Evolutionary conservation across 2,113 vertebrate species (phyloP).

Genomic region (Labeo rohita): DNA sequence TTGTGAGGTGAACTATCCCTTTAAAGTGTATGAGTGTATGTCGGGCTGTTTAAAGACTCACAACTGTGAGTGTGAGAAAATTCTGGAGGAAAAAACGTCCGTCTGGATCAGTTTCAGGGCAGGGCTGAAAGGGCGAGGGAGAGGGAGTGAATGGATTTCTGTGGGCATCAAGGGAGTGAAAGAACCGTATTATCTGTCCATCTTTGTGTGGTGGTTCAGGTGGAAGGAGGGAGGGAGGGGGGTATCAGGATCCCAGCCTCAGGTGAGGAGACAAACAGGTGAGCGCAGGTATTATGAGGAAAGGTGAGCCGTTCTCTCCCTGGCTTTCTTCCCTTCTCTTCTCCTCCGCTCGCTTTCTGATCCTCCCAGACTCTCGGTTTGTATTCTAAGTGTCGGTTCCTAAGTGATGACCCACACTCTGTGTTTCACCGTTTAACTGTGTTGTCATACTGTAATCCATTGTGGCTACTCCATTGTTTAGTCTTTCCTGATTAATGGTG

Average conservation of each 20-base stretch:
- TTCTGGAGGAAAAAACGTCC: slow-evolving; percentile 65
- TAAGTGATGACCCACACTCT: neutral
- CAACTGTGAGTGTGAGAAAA: slow-evolving; percentile 78
- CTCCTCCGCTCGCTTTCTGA: slow-evolving; percentile 14
- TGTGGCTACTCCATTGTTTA: slow-evolving; percentile 26
- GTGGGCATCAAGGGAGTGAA: slow-evolving; percentile 62
- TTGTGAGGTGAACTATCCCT: no score
- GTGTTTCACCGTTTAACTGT: slow-evolving; percentile 7
- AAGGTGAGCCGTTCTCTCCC: slow-evolving; percentile 72
- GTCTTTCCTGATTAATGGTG: slow-evolving; percentile 27
- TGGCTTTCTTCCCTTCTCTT: slow-evolving; percentile 48
- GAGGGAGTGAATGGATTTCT: slow-evolving; percentile 61
- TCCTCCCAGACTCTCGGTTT: slow-evolving; percentile 19
- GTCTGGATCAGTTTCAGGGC: slow-evolving; percentile 77
- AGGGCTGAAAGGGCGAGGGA: slow-evolving; percentile 51
- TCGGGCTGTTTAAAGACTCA: slow-evolving; percentile 59
- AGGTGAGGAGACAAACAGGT: slow-evolving; percentile 80
- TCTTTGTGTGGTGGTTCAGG: slow-evolving; percentile 58
- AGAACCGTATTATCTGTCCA: slow-evolving; percentile 73
- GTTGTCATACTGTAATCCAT: slow-evolving; percentile 30
- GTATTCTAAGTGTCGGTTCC: neutral
- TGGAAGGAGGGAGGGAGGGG: slow-evolving; percentile 19
- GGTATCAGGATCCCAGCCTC: slow-evolving; percentile 71
- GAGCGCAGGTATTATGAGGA: slow-evolving; percentile 75
- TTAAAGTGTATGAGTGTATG: slow-evolving; percentile 27